Evolutionary conservation across 2,888 invertebrate genomes (phyloP), one percentile per base, ranked within the genome.

Genomic region (Plutella xylostella): DNA sequence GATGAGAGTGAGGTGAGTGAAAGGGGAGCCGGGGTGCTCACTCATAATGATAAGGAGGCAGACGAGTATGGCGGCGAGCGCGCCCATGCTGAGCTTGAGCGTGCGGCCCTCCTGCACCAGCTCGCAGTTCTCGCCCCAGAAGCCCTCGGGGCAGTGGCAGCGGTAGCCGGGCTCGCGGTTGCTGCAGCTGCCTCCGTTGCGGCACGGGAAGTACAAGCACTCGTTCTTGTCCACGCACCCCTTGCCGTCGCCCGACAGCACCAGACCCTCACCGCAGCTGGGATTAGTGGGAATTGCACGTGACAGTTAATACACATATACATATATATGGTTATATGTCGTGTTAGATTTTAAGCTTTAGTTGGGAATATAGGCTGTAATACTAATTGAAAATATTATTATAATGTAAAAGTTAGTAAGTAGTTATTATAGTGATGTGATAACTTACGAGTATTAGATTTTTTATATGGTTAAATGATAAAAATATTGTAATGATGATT

Each of bases 201-300:
- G 88, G 78, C 97, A 97, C 52, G 96, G 96, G 77, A 92, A 89
- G 85, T 96, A 95, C 76, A 94, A 88, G 78, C 97, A 97, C 79
- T 97, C 97, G 85, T 97, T 94, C 84, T 94, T 94, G 87, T 97
- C 96, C 85, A 92, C 92, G 85, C 97, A 97, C 71, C 93, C 93
- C 80, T 96, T 95, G 66, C 90, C 90, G 83, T 96, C 96, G 55
- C 92, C 89, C 50, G 96, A 92, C 83, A 94, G 91, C 68, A 94
- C 88, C 76, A 92, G 91, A 78, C 96, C 96, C 85, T 95, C 94
- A 66, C 95, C 96, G 87, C 96, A 97, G 82, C 96, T 96, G 70
- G 67, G 74, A 72, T 50, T 11, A 33, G 18, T 19, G 4, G 11
- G 3, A 11, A 7, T 30, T 21, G 21, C n/a, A n/a, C n/a, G n/a